A percentile compares a stretch with the other conserved stretches of the same genome.
phyloP scores from a whole-genome alignment of 1,140 invertebrate genomes.

The Paraescarpia echinospica region DNA sequence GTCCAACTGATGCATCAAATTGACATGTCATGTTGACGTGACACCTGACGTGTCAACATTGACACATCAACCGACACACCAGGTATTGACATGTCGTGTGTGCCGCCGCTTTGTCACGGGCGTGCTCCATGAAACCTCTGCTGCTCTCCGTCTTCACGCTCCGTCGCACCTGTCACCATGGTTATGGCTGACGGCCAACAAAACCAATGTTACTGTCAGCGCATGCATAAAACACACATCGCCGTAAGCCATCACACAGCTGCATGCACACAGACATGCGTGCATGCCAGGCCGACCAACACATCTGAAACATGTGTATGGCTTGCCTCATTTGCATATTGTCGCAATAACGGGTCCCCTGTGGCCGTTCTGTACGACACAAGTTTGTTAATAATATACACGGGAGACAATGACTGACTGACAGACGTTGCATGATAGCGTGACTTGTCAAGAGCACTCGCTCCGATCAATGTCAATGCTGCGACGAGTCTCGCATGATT shows the following conservation, averaged over 20 bases:
- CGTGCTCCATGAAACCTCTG: background rate
- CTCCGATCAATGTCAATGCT: background rate
- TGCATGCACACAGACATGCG: background rate
- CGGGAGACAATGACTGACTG: background rate
- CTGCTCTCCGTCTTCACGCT: background rate
- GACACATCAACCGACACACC: background rate
- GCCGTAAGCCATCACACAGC: background rate
- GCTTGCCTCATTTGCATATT: background rate
- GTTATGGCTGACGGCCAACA: background rate
- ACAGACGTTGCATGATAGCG: background rate
- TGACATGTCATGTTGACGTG: background rate
- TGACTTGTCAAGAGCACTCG: background rate
- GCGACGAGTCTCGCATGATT: background rate
- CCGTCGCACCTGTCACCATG: background rate
- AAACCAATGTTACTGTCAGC: background rate
- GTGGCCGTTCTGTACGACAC: background rate
- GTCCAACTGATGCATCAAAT: background rate
- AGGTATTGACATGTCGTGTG: background rate
- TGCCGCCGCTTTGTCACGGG: background rate
- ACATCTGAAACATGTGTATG: background rate
- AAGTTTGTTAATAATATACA: conserved; percentile 1
- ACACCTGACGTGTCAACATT: background rate
- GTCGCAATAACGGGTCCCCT: background rate
- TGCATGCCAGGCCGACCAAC: background rate
- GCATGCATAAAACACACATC: background rate